Percentiles rank a stretch among this genome's conserved stretches.
Conservation (phyloP, 2,113 vertebrate species). For the Phrynosoma blainvillii region DNA sequence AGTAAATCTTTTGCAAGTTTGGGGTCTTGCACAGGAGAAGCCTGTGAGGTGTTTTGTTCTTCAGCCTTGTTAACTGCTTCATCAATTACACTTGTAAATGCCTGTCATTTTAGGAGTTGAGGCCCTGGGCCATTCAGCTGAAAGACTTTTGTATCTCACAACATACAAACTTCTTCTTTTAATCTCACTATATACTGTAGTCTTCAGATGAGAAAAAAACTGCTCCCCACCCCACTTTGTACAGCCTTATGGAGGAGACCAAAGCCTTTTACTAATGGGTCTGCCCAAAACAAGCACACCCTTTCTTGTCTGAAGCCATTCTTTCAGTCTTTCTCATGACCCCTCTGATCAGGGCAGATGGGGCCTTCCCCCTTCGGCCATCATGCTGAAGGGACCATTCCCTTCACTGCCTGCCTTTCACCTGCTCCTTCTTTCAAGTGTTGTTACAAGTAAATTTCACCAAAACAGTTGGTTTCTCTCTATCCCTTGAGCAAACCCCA, state of each 20-base stretch:
- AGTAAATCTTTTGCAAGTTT: conserved; percentile 43
- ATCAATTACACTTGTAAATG: conserved; percentile 70
- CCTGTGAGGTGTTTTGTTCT: conserved; percentile 63
- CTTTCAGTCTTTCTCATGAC: background rate
- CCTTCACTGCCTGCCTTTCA: background rate
- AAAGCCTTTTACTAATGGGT: background rate
- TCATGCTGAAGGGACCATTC: background rate
- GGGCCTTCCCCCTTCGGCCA: too few relatives aligned
- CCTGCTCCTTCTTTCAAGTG: background rate
- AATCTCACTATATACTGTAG: background rate
- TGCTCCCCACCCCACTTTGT: background rate
- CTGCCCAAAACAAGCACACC: background rate
- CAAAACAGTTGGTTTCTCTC: background rate
- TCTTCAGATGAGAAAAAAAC: background rate
- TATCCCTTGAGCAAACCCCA: background rate
- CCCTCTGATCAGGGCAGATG: background rate
- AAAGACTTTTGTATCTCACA: conserved; percentile 54
- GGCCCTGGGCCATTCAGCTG: conserved; percentile 39
- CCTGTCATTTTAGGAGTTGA: conserved; percentile 64
- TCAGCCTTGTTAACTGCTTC: conserved; percentile 61
- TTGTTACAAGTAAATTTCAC: background rate
- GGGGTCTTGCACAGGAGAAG: conserved; percentile 46
- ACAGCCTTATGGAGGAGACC: background rate
- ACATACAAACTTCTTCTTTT: background rate
- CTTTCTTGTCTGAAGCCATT: background rate